Evolutionary conservation across 37 sponge, comb jelly and placozoan species (phyloP).

Genomic region (Geodia barretti): DNA sequence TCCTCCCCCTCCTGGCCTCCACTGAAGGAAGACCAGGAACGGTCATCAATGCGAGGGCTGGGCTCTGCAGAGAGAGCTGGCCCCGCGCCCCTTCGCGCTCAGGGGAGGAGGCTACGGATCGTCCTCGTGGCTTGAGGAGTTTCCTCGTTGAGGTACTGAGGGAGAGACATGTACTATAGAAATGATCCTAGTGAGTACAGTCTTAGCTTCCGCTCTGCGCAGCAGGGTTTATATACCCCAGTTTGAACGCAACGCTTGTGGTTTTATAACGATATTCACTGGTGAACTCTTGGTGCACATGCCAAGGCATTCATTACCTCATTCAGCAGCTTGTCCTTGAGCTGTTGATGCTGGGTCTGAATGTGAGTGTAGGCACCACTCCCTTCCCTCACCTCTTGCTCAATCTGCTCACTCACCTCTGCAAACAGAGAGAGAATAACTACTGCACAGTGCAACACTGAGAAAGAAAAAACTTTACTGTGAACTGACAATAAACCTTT

Average conservation of each 20-base stretch:
- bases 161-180: conserved; percentile 98
- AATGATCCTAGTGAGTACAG: conserved; percentile 99
- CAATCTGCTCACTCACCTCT: conserved; percentile 45
- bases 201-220: conserved; percentile 47
- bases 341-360: conserved; percentile 39
- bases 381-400: conserved; percentile 40
- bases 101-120: conserved; percentile 72
- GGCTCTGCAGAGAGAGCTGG: not conserved
- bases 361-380: conserved; percentile 14
- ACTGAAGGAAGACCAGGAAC: conserved; percentile 33
- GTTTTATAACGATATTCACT: not conserved
- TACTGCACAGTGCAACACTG: not conserved
- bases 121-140: conserved; percentile 91
- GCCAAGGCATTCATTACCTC: too few relatives aligned
- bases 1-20: conserved; percentile 57
- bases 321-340: conserved; percentile 39
- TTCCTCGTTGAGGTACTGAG: conserved; percentile 87
- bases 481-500: too few relatives aligned
- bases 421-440: not conserved
- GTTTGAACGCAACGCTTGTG: not conserved
- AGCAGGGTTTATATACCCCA: not conserved
- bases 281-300: too few relatives aligned
- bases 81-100: conserved; percentile 35
- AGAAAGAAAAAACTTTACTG: too few relatives aligned
- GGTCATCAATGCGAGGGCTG: conserved; percentile 52